A percentile compares a stretch with the other conserved stretches of the same genome.
Evolutionary conservation across 2,888 invertebrate species (phyloP).

Genomic region (Ectemnius continuus): DNA sequence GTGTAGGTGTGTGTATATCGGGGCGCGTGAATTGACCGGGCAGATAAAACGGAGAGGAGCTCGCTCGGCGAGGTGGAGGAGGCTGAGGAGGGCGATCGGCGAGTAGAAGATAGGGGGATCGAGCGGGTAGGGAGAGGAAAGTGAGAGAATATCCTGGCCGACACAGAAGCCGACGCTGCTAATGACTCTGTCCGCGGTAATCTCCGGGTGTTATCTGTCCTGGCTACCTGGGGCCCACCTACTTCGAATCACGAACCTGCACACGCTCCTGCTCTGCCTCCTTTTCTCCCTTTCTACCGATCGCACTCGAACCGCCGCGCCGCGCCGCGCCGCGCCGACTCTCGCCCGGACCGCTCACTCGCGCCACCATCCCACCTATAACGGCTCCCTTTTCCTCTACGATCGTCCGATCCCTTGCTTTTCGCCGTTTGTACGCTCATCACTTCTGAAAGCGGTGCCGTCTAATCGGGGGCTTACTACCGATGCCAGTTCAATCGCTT

Average conservation of each 20-base stretch:
- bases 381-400: not conserved
- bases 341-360: conserved; percentile 3
- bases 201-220: conserved; percentile 78
- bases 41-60: conserved; percentile 58
- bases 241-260: conserved; percentile 76
- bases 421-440: not conserved
- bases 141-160: conserved; percentile 66
- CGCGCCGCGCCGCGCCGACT: too few species aligned
- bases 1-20: conserved; percentile 51
- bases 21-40: conserved; percentile 69
- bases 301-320: conserved; percentile 4
- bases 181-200: conserved; percentile 78
- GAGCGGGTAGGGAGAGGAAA: conserved; percentile 42
- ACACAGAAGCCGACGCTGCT: conserved; percentile 78
- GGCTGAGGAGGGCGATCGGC: not conserved
- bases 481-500: conserved; percentile 2
- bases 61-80: not conserved
- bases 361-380: not conserved
- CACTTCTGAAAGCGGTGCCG: not conserved
- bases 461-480: not conserved
- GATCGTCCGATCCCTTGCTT: conserved; percentile 3
- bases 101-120: conserved; percentile 3
- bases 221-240: conserved; percentile 78
- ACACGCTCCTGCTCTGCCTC: conserved; percentile 63
- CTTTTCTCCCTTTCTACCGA: conserved; percentile 47